Percentiles rank a stretch among this genome's conserved stretches.
Evolutionary conservation across 2,797 vertebrate genomes (phyloP).

Genomic region (Coranthus polyacanthus): DNA sequence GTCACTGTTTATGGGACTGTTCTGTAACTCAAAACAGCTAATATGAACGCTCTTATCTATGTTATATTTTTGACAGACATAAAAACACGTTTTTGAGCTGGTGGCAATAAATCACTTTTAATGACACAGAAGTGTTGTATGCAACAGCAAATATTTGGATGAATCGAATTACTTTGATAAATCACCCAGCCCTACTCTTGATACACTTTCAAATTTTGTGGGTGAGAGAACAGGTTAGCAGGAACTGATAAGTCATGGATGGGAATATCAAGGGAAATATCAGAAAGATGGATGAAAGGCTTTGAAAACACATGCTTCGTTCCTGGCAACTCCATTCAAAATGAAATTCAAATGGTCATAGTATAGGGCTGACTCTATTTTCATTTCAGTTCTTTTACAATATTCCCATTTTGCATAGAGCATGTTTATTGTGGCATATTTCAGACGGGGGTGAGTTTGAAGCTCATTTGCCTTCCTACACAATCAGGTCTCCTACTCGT

Average conservation of each 20-base stretch:
- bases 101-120: no score
- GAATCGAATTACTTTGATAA: not conserved
- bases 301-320: conserved; percentile 25
- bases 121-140: no score
- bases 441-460: conserved; percentile 1
- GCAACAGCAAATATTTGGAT: no score
- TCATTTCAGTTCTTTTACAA: conserved; percentile 37
- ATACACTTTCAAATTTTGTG: not conserved
- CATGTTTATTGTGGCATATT: conserved; percentile 28
- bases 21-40: no score
- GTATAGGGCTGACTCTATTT: conserved; percentile 19
- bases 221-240: conserved; percentile 15
- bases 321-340: conserved; percentile 28
- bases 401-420: conserved; percentile 16
- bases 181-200: no score
- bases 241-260: conserved; percentile 7
- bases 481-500: conserved; percentile 55
- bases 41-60: no score
- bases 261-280: conserved; percentile 28
- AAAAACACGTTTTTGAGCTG: no score
- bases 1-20: no score
- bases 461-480: conserved; percentile 60
- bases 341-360: conserved; percentile 26
- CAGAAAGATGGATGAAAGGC: conserved; percentile 26
- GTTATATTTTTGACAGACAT: no score